Evolutionary conservation across 2,888 invertebrate genomes (phyloP).

Genomic region (Lochmaea crataegi): DNA sequence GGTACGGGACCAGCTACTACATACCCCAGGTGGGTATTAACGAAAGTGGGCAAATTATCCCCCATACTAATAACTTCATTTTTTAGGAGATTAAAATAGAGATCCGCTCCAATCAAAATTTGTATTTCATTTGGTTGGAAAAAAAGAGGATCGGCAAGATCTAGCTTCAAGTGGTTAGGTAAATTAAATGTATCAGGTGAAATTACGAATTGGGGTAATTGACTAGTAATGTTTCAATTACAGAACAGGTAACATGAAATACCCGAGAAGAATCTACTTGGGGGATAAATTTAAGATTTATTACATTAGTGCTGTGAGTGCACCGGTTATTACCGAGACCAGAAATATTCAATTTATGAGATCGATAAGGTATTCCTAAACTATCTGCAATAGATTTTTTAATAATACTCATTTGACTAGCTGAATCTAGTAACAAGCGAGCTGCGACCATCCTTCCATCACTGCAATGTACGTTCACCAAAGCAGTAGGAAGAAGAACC

Average conservation of each 20-base stretch:
- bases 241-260: constrained; percentile 1
- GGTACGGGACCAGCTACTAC: too few relatives aligned
- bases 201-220: constrained; percentile 10
- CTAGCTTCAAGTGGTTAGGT: constrained; percentile 1
- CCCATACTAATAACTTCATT: too few relatives aligned
- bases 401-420: constrained; percentile 7
- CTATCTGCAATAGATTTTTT: constrained; percentile 3
- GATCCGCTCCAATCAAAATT: too few relatives aligned
- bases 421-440: background rate
- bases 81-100: too few relatives aligned
- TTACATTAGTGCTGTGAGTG: background rate
- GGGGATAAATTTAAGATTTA: background rate
- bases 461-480: constrained; percentile 1
- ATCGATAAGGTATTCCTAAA: background rate
- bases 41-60: too few relatives aligned
- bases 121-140: background rate
- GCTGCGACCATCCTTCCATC: background rate
- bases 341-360: background rate
- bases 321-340: constrained; percentile 7
- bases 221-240: constrained; percentile 4
- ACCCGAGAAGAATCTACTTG: background rate
- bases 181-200: background rate
- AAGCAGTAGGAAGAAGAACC: constrained; percentile 7
- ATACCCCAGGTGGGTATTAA: too few relatives aligned
- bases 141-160: constrained; percentile 2